These are phyloP conservation scores for Jacana jacana DNA, from an alignment of 2,113 vertebrate genomes.

Conservation along the genomic window DNA sequence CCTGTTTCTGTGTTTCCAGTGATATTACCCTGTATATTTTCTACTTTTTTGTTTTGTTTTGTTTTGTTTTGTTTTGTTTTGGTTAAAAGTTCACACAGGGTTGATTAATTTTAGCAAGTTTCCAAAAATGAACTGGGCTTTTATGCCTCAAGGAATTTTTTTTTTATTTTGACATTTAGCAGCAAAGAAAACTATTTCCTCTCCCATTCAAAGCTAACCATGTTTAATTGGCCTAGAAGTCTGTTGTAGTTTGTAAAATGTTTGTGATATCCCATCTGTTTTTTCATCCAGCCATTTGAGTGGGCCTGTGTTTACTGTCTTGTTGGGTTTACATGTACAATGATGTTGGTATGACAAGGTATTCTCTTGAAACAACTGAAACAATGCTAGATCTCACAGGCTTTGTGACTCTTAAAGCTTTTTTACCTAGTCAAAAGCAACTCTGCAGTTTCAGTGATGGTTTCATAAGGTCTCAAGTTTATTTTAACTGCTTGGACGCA, in stretches of 20 bases:
- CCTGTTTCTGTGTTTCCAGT: neutral
- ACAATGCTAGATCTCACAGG: slow-evolving; percentile 57
- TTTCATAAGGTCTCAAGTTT: slow-evolving; percentile 73
- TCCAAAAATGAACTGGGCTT: slow-evolving; percentile 73
- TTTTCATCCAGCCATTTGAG: slow-evolving; percentile 77
- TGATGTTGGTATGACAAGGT: slow-evolving; percentile 80
- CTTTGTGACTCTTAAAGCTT: slow-evolving; percentile 76
- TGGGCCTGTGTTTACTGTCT: slow-evolving; percentile 80
- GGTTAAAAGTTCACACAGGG: neutral
- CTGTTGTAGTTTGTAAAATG: slow-evolving; percentile 82
- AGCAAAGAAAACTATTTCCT: slow-evolving; percentile 90
- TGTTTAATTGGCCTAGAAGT: slow-evolving; percentile 86
- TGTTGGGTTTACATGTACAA: slow-evolving; percentile 75
- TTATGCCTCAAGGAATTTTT: slow-evolving; percentile 76
- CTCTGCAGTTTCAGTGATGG: slow-evolving; percentile 67
- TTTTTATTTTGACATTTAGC: slow-evolving; percentile 85
- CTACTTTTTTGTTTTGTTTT: neutral
- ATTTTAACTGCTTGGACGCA: slow-evolving; percentile 55
- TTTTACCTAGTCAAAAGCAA: slow-evolving; percentile 71
- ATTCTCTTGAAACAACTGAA: slow-evolving; percentile 79
- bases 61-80: slow-evolving; percentile 26
- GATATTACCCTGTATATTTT: neutral
- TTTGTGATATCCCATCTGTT: slow-evolving; percentile 81
- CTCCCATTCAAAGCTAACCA: slow-evolving; percentile 80
- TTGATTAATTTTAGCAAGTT: slow-evolving; percentile 71